A percentile compares a stretch with the other conserved stretches of the same genome.
Conservation (phyloP, 2,888 invertebrate species). For the Syrista parreyssii region DNA sequence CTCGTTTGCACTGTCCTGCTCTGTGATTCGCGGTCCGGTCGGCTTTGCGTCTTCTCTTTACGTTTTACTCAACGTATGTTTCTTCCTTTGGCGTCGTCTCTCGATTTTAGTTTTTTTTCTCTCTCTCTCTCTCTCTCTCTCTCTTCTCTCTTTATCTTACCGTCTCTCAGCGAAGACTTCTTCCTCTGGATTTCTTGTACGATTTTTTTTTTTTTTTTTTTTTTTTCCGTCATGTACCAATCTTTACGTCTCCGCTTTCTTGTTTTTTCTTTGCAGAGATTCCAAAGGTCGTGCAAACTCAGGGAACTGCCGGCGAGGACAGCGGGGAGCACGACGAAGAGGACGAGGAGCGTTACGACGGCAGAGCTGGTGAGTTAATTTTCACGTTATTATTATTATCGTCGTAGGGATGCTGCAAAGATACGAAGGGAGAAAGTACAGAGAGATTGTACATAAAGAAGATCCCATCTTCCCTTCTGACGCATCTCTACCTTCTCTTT, state of each 20-base stretch:
- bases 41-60: neutral
- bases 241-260: neutral
- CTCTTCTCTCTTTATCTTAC: neutral
- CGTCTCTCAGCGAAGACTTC: neutral
- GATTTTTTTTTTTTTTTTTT: too few relatives aligned
- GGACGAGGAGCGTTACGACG: conserved; percentile 73
- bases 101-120: too few relatives aligned
- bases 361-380: conserved; percentile 83
- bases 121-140: neutral
- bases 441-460: neutral
- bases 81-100: neutral
- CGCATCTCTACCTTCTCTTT: neutral
- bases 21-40: neutral
- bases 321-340: conserved; percentile 65
- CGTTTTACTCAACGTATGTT: neutral
- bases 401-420: neutral
- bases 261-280: conserved; percentile 72
- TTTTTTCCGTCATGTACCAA: too few relatives aligned
- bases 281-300: conserved; percentile 78
- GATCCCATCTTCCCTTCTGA: neutral
- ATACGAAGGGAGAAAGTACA: neutral
- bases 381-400: neutral
- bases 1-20: conserved; percentile 2
- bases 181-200: neutral
- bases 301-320: conserved; percentile 68